Percentiles rank a stretch among this genome's conserved stretches.
Conservation (phyloP, 2,888 invertebrate genomes). For the Blomia tropicalis region DNA sequence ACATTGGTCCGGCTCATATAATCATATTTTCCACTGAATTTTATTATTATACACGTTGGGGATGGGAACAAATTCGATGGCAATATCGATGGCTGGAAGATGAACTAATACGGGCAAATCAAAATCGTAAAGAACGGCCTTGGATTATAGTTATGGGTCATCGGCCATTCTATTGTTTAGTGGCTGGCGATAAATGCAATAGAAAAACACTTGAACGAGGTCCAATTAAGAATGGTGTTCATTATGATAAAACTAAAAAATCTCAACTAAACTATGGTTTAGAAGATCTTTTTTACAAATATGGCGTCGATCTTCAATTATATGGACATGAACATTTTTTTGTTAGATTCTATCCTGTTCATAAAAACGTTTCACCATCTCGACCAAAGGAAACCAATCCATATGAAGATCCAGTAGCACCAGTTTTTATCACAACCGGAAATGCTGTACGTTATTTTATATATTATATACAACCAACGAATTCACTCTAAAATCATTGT, state of each 20-base stretch:
- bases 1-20: slow-evolving; percentile 75
- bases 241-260: not conserved
- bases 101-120: slow-evolving; percentile 61
- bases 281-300: slow-evolving; percentile 66
- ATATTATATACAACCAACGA: not conserved
- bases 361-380: slow-evolving; percentile 46
- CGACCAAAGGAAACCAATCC: slow-evolving; percentile 1
- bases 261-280: slow-evolving; percentile 37
- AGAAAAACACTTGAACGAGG: not conserved
- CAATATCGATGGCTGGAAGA: slow-evolving; percentile 71
- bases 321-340: slow-evolving; percentile 98
- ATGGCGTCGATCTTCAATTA: slow-evolving; percentile 78
- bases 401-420: slow-evolving; percentile 52
- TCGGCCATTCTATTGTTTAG: slow-evolving; percentile 79
- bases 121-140: slow-evolving; percentile 53
- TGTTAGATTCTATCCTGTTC: slow-evolving; percentile 85
- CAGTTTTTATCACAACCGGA: slow-evolving; percentile 75
- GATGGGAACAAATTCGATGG: slow-evolving; percentile 55
- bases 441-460: slow-evolving; percentile 18
- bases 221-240: not conserved
- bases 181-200: not conserved
- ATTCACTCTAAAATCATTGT: too few relatives aligned
- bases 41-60: slow-evolving; percentile 68
- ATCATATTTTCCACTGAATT: slow-evolving; percentile 82
- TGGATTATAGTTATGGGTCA: slow-evolving; percentile 73